Evolutionary conservation across 1,140 invertebrate species (phyloP).

Genomic region (Babylonia areolata): DNA sequence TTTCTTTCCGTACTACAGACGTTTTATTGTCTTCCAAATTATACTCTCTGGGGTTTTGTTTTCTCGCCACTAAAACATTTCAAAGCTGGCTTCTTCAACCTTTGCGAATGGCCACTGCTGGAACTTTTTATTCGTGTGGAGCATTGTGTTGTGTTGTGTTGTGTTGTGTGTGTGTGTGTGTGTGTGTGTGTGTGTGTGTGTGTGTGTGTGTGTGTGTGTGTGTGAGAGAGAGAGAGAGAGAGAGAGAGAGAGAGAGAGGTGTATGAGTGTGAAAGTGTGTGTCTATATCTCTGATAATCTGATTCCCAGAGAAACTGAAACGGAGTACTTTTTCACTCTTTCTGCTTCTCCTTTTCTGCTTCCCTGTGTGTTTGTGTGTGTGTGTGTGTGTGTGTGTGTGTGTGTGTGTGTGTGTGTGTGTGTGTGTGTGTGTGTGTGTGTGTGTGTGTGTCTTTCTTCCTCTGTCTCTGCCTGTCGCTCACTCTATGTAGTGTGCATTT

Average conservation of each 20-base stretch:
- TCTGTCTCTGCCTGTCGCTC: not conserved
- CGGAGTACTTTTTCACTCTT: too few species aligned
- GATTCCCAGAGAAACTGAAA: too few species aligned
- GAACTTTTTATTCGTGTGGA: not conserved
- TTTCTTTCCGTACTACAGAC: not conserved
- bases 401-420: not conserved
- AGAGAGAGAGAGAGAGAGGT: too few species aligned
- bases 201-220: conserved; percentile 4
- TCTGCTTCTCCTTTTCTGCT: too few species aligned
- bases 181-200: conserved; percentile 10
- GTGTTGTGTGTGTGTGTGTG: too few species aligned
- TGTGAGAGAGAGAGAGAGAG: not conserved
- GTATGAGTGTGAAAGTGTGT: too few species aligned
- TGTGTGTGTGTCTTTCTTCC: too few species aligned
- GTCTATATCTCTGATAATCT: too few species aligned
- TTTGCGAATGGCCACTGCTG: not conserved
- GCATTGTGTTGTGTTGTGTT: not conserved
- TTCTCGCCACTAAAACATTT: not conserved
- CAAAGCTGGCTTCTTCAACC: not conserved
- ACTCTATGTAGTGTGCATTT: too few species aligned
- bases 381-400: not conserved
- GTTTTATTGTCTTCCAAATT: too few species aligned
- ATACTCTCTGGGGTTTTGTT: not conserved
- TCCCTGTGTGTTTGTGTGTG: too few species aligned
- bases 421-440: conserved; percentile 6